Base-by-base conservation (phyloP, 2,113 vertebrate genomes). In the Xyrauchen texanus region DNA sequence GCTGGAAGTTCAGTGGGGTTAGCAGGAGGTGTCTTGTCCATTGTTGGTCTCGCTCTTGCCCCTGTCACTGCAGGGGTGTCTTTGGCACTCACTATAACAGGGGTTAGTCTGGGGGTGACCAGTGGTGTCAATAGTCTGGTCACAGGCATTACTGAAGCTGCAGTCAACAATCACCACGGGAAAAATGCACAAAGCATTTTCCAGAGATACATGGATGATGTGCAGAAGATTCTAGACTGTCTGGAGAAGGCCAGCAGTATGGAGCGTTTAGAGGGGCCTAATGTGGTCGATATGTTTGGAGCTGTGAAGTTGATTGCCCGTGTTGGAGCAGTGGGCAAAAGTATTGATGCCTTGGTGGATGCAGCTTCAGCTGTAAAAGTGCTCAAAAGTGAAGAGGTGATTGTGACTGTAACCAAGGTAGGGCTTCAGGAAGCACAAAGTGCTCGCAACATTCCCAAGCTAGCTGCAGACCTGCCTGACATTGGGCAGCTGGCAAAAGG, bases 21-120 rank as follows among this genome's bases (percentile, higher is more conserved):
- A 47, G 51, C 79, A 34, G 86, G 84, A 0, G 85, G 85, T 8
- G 67, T 87, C 0, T 52, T 85, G 34, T 83, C 85, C 63, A 86
- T 89, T 8, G 76, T 75, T 67, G 88, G 85, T 7, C 78, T 89
- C 60, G 83, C 88, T 52, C 78, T 89, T 2, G 81, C 74, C 60
- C 88, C 86, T 0, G 82, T 89, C 11, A 89, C 88, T 47, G 84
- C 84, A 42, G 88, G 86, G 4, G 78, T 46, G 45, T 88, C 88
- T 11, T 42, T 88, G 69, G 77, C 21, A n/a, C 82, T 87, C 47
- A 86, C 81, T 0, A 4, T 87, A 75, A 63, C 81, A 45, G 88
- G 86, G n/a, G 71, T 85, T 11, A 80, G 83, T 47, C 57, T 88
- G 52, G 85, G 84, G 1, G 78, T 88, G 61, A 85, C 82, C 69